A percentile compares a stretch with the other conserved stretches of the same genome.
phyloP scores from a whole-genome alignment of 1,140 invertebrate species.

The Orius laevigatus region DNA sequence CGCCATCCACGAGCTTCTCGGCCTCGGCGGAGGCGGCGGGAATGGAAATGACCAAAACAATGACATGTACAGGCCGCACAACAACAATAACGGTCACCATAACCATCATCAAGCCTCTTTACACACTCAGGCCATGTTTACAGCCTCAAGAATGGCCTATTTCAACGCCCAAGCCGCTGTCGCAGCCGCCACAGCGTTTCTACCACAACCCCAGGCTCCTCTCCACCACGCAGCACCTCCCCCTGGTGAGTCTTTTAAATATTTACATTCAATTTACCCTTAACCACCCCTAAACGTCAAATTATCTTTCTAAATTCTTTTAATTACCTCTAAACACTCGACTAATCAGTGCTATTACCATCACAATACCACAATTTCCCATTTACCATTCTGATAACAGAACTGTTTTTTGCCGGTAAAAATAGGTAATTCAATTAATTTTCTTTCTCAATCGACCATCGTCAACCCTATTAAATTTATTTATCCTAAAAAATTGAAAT shows the following conservation, averaged over 20 bases:
- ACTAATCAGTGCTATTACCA: too few relatives aligned
- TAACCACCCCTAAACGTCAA: background rate
- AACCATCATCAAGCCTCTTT: conserved; percentile 42
- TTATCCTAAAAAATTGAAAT: too few relatives aligned
- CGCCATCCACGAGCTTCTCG: conserved; percentile 79
- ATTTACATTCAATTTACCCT: too few relatives aligned
- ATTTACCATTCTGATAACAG: too few relatives aligned
- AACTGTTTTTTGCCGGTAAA: too few relatives aligned
- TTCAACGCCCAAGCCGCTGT: conserved; percentile 74
- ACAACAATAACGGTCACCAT: conserved; percentile 25
- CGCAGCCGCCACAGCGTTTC: conserved; percentile 53
- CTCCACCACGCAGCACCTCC: conserved; percentile 10
- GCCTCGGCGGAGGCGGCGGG: conserved; percentile 30
- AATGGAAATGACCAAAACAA: conserved; percentile 27
- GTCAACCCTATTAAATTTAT: too few relatives aligned
- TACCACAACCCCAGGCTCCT: conserved; percentile 35
- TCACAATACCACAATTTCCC: too few relatives aligned
- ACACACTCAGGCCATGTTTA: conserved; percentile 33
- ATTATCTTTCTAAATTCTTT: background rate
- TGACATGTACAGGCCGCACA: conserved; percentile 30
- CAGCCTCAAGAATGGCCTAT: conserved; percentile 58
- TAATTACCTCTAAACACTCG: too few relatives aligned
- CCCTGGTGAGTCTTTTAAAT: conserved; percentile 6
- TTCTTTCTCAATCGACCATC: too few relatives aligned
- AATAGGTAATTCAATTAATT: too few relatives aligned